Base-by-base conservation (phyloP, 2,888 invertebrate genomes). In the Melipona bicolor region DNA sequence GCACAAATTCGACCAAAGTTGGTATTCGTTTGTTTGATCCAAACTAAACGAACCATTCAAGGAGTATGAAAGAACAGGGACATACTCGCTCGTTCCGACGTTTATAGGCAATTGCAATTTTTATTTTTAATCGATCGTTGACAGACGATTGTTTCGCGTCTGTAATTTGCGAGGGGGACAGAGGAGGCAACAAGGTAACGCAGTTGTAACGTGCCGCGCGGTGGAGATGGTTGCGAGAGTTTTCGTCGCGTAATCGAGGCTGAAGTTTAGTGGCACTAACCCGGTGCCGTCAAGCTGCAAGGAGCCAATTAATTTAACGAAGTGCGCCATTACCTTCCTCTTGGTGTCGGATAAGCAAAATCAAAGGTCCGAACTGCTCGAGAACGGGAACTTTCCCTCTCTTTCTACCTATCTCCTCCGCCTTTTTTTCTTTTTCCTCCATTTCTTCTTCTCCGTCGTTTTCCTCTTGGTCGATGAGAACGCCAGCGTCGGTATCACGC, bases 301-400 rank as follows among this genome's bases (percentile, higher is more conserved):
- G 85, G 83, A 88, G 86, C 89, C 90, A 90, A 91, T 91, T 90
- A 91, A 91, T 90, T 90, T 91, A 90, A 91, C 90, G 89, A 91
- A 91, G 90, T 91, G 87, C 86, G 84, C 90, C 89, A 90, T 91
- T 89, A 89, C 84, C 87, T 89, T 84, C 77, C 85, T 86, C 86
- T 82, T 67, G 83, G 90, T 90, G 90, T 88, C 81, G 89, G 88
- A 90, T 86, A 89, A 90, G 87, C 88, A 86, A 87, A 90, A 87
- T 89, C 86, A 89, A 88, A 86, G 87, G 82, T 67, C 80, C 83
- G 78, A 87, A 84, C 83, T 86, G 85, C 81, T 86, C 79, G 78
- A 81, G 80, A 81, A 81, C 70, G 74, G 68, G 71, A 50, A 73
- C 77, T 74, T 49, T 52, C 64, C 77, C 77, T 74, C 49, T 52